Percentiles rank a stretch among this genome's conserved stretches.
These are phyloP conservation scores for Melospiza melodia DNA, from an alignment of 2,113 vertebrate genomes.

Conservation along the genomic window DNA sequence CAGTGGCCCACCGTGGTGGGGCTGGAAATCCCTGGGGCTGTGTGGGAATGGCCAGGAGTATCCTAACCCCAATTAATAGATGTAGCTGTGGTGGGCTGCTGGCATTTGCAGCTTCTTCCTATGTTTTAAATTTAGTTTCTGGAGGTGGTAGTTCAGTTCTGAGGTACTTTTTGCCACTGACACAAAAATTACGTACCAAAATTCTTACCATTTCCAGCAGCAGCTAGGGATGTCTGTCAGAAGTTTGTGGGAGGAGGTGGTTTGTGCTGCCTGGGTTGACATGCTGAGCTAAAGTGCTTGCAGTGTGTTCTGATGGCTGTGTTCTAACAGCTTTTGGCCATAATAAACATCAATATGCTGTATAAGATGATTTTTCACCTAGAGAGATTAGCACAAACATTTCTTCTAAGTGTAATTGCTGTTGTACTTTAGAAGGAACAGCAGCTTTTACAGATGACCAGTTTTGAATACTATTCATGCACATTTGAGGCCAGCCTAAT, in stretches of 20 bases:
- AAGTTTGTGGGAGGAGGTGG: not conserved
- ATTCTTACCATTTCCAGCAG: not conserved
- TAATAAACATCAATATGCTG: not conserved
- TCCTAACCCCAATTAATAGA: not conserved
- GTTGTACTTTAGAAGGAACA: not conserved
- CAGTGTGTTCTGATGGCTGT: accelerated
- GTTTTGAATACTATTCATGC: not conserved
- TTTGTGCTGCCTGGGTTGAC: not conserved
- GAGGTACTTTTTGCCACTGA: not conserved
- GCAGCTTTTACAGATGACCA: not conserved
- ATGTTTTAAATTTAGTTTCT: not conserved
- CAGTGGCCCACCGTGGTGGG: accelerated
- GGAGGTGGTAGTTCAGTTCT: not conserved
- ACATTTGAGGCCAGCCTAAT: not conserved
- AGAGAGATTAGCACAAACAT: not conserved
- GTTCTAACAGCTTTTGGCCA: not conserved
- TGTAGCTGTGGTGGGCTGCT: not conserved
- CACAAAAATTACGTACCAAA: not conserved
- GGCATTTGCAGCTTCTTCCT: not conserved
- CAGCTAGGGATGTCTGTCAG: not conserved
- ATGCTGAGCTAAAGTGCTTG: not conserved
- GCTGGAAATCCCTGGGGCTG: not conserved
- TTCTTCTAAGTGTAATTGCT: not conserved
- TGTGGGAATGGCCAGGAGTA: not conserved
- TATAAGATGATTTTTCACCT: not conserved